These are phyloP conservation scores for Rhyacichthys aspro DNA, from an alignment of 2,797 vertebrate genomes.

Conservation along the genomic window DNA sequence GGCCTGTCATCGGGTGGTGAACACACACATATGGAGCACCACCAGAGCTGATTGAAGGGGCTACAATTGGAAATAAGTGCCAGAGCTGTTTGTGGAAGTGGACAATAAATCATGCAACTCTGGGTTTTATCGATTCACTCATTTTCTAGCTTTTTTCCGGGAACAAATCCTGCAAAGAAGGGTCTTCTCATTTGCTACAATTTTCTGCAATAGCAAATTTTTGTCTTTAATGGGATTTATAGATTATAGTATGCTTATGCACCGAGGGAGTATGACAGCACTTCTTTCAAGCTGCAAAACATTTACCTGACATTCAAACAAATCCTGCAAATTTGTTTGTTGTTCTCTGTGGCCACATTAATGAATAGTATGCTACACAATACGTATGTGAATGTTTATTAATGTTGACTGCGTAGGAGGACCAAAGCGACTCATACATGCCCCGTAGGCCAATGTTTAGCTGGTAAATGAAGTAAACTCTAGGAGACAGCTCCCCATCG, in stretches of 20 bases:
- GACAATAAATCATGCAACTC: constrained; percentile 26
- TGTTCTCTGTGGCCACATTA: constrained; percentile 2
- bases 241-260: neutral
- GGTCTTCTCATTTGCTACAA: neutral
- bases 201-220: neutral
- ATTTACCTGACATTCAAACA: constrained; percentile 12
- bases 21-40: constrained; percentile 10
- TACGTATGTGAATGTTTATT: constrained; percentile 21
- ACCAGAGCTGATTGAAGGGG: constrained; percentile 39
- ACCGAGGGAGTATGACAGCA: neutral
- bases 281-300: neutral
- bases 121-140: constrained; percentile 8
- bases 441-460: constrained; percentile 26
- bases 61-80: constrained; percentile 36
- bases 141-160: constrained; percentile 12
- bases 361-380: constrained; percentile 15
- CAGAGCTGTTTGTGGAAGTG: constrained; percentile 27
- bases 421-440: constrained; percentile 23
- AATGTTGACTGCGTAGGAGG: constrained; percentile 25
- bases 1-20: constrained; percentile 17
- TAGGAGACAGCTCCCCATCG: constrained; percentile 56
- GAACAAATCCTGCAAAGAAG: neutral
- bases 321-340: constrained; percentile 3
- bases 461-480: constrained; percentile 52
- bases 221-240: neutral